Conservation (phyloP, 2,797 vertebrate species). For the Diceros bicornis region DNA sequence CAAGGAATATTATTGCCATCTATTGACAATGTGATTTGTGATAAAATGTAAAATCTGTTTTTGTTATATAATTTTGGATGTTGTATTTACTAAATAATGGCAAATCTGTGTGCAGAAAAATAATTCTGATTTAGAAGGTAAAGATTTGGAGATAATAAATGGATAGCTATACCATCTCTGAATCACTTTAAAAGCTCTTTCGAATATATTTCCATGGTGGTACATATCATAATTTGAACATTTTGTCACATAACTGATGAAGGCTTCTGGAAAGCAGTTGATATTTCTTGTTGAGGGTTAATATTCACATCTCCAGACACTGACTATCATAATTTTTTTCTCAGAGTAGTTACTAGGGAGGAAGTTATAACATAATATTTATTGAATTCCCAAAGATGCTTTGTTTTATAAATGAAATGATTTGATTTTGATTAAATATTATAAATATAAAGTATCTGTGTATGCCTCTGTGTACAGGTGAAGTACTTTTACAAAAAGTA, state of each 20-base stretch:
- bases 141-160: background rate
- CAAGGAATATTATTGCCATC: conserved; percentile 86
- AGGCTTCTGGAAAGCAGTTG: background rate
- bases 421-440: background rate
- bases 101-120: background rate
- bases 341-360: background rate
- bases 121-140: background rate
- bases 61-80: conserved; percentile 35
- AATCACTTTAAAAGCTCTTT: background rate
- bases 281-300: background rate
- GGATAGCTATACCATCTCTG: background rate
- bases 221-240: background rate
- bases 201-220: background rate
- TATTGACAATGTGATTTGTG: conserved; percentile 80
- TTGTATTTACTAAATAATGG: conserved; percentile 53
- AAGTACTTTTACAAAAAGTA: background rate
- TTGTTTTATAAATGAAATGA: conserved; percentile 34
- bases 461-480: background rate
- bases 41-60: conserved; percentile 69
- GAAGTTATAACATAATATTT: background rate
- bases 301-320: background rate
- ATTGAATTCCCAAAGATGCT: background rate
- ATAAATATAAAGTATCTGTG: background rate
- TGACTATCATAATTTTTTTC: background rate
- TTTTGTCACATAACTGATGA: conserved; percentile 14